These are phyloP conservation scores for Oriolus oriolus DNA, from an alignment of 2,113 vertebrate species.

Conservation along the genomic window DNA sequence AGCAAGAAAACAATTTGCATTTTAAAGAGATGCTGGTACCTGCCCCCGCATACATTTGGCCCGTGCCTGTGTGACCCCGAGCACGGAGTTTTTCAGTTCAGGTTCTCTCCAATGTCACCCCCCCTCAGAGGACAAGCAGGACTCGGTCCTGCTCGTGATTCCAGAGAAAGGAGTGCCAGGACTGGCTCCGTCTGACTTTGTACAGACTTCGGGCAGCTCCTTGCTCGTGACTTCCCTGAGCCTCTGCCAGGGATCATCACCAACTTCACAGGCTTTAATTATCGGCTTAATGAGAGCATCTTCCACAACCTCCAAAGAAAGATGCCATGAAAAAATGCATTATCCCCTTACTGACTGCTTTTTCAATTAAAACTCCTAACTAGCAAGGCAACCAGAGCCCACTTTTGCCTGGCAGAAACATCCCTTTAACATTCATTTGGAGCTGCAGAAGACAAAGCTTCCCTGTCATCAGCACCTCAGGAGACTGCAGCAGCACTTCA, in stretches of 20 bases:
- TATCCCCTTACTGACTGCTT: background rate
- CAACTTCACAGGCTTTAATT: background rate
- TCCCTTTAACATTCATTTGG: background rate
- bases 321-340: background rate
- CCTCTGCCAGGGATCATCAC: background rate
- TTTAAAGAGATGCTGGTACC: background rate
- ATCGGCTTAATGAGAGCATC: background rate
- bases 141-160: background rate
- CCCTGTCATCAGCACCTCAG: background rate
- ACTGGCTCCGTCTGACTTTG: background rate
- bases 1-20: constrained; percentile 25
- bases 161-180: background rate
- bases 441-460: background rate
- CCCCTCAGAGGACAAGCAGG: background rate
- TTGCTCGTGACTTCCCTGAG: background rate
- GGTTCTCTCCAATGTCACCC: background rate
- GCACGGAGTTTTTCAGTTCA: background rate
- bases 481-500: background rate
- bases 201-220: background rate
- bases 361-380: constrained; percentile 36
- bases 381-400: background rate
- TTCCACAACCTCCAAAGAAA: background rate
- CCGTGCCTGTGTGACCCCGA: background rate
- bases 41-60: background rate
- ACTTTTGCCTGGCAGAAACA: background rate